These are phyloP conservation scores for Channa striata DNA, from an alignment of 2,797 vertebrate species.

Conservation along the genomic window DNA sequence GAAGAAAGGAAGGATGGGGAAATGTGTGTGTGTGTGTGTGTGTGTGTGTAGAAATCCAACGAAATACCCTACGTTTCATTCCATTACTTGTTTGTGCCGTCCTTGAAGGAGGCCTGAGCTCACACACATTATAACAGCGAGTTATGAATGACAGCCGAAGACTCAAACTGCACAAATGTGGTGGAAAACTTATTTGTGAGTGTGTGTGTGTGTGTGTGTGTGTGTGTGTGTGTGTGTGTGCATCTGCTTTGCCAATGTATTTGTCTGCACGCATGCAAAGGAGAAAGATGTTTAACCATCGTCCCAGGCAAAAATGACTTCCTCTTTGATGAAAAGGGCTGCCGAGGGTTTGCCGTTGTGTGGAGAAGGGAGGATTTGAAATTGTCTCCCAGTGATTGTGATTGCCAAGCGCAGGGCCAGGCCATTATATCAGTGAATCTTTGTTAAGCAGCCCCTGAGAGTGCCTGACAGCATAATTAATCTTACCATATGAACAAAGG, in stretches of 20 bases:
- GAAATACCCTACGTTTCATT: slow-evolving; percentile 71
- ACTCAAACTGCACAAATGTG: slow-evolving; percentile 37
- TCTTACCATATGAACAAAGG: slow-evolving; percentile 99
- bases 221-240: no score
- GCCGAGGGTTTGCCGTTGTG: slow-evolving; percentile 91
- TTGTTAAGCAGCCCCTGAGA: slow-evolving; percentile 99
- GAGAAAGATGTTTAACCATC: slow-evolving; percentile 85
- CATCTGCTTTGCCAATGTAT: neutral
- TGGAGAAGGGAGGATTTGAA: slow-evolving; percentile 92
- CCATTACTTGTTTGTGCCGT: slow-evolving; percentile 74
- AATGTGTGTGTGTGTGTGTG: slow-evolving; percentile 12
- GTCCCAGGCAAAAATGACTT: slow-evolving; percentile 92
- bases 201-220: neutral
- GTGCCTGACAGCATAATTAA: slow-evolving; percentile 99
- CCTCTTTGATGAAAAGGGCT: slow-evolving; percentile 94
- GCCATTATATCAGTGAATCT: slow-evolving; percentile 99
- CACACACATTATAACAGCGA: slow-evolving; percentile 48
- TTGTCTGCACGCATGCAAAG: slow-evolving; percentile 39
- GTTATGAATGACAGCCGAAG: slow-evolving; percentile 68
- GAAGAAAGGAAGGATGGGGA: slow-evolving; percentile 16
- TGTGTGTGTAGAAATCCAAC: slow-evolving; percentile 33
- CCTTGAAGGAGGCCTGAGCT: slow-evolving; percentile 69
- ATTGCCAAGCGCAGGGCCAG: slow-evolving; percentile 96
- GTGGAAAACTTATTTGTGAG: slow-evolving; percentile 45
- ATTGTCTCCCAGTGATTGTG: slow-evolving; percentile 99